Evolutionary conservation across 2,888 invertebrate genomes (phyloP).

Genomic region (Drosophila peninsularis): DNA sequence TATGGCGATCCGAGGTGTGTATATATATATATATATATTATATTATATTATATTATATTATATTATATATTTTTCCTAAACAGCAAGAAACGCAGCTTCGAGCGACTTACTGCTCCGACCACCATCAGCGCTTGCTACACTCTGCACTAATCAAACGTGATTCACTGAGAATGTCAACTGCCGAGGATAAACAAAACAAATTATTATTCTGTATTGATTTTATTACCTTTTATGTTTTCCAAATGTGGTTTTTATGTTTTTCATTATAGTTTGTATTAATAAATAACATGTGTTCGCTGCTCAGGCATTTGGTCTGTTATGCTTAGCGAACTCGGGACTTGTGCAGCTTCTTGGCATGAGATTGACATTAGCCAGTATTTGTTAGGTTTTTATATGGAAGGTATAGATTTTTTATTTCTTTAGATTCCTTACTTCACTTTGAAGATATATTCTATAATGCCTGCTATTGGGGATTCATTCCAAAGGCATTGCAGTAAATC

Average conservation of each 20-base stretch:
- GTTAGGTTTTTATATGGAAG: too few species aligned
- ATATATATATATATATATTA: background rate
- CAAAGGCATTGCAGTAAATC: too few species aligned
- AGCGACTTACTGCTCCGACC: conserved; percentile 23
- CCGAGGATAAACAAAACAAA: background rate
- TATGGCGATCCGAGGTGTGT: conserved; percentile 73
- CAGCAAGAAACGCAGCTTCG: conserved; percentile 47
- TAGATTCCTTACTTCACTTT: too few species aligned
- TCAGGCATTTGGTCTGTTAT: background rate
- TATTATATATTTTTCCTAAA: background rate
- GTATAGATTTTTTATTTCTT: too few species aligned
- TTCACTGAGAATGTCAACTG: too few species aligned
- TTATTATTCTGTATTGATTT: background rate
- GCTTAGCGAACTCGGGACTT: background rate
- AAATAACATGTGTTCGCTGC: background rate
- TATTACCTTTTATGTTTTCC: background rate
- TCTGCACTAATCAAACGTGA: conserved; percentile 8
- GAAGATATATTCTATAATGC: too few species aligned
- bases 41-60: background rate
- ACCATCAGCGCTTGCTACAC: conserved; percentile 28
- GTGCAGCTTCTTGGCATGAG: too few species aligned
- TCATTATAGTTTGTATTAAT: background rate
- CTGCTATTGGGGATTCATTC: too few species aligned
- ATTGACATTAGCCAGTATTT: too few species aligned
- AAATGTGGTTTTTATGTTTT: background rate